Evolutionary conservation across 2,113 vertebrate species (phyloP), one percentile per base, ranked within the genome.

Genomic region (Delphinapterus leucas): DNA sequence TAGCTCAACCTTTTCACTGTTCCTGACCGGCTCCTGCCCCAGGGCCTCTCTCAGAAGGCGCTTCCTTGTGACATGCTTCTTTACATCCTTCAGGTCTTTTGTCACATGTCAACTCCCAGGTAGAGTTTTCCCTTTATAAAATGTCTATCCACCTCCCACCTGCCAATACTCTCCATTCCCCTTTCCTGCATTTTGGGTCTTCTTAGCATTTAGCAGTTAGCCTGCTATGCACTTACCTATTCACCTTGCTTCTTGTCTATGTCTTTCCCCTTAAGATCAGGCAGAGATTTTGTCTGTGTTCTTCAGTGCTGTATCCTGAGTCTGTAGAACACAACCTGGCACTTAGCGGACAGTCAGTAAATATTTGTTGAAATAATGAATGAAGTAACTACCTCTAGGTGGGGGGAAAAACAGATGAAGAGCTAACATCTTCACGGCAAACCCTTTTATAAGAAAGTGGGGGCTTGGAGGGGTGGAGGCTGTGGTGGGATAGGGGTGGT

Each of bases 21-120:
- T 47, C 20, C n/a, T 74, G 68, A 79, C 13, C 15, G n/a, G 31
- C 13, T 81, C 36, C 36, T 1, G 17, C 31, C 9, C 23, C 23
- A 87, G 31, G 13, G 23, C 7, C 2, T 68, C 26, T 95, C 36
- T 86, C 18, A 71, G 36, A 82, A 71, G 21, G 49, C 6, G 68
- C 60, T 38, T 36, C 5, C 1, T 18, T n/a, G 55, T 41, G 63
- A 60, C 18, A 44, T 79, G 6, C 15, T 86, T 71, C 70, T 84
- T 81, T 41, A 61, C 47, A 15, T 85, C 84, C 38, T 90, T 79
- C 36, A 89, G 53, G 44, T 77, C 67, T 94, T 94, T 44, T 41
- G 13, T 87, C 4, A 36, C 9, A 21, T 88, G 58, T 20, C 8
- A 73, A 83, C 47, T 83, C 15, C 53, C 18, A 17, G 41, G 1